phyloP scores from a whole-genome alignment of 2,888 invertebrate species.

The Meta bourneti region DNA sequence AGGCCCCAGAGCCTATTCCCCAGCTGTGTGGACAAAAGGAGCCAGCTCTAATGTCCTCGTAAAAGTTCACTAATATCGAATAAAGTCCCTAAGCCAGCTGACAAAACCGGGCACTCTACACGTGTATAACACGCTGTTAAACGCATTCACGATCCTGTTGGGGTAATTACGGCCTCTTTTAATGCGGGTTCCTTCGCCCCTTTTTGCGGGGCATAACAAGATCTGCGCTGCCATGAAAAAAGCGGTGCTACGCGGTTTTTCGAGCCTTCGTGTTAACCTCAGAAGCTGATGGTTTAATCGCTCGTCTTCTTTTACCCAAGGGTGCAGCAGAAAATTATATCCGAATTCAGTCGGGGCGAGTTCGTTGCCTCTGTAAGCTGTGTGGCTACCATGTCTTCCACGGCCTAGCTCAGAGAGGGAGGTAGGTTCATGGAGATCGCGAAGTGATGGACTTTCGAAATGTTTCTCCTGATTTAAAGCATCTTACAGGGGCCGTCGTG shows the following conservation, averaged over 20 bases:
- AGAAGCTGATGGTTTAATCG: slow-evolving; percentile 66
- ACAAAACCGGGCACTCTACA: slow-evolving; percentile 67
- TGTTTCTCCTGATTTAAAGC: no score
- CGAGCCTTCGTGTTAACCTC: slow-evolving; percentile 71
- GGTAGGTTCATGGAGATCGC: no score
- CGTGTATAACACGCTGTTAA: slow-evolving; percentile 75
- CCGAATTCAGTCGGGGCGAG: not conserved
- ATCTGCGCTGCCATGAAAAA: slow-evolving; percentile 16
- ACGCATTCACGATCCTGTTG: slow-evolving; percentile 59
- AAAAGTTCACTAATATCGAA: slow-evolving; percentile 69
- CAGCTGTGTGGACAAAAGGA: slow-evolving; percentile 73
- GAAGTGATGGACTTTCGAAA: no score
- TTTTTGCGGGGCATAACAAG: slow-evolving; percentile 17
- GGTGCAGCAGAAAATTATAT: not conserved
- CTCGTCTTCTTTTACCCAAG: not conserved
- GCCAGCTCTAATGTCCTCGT: slow-evolving; percentile 58
- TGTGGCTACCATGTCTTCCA: no score
- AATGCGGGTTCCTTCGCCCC: slow-evolving; percentile 47
- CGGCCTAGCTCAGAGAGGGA: no score
- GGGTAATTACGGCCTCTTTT: slow-evolving; percentile 69
- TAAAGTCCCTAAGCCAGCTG: slow-evolving; percentile 66
- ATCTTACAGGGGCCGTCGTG: no score
- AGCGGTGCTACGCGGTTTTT: slow-evolving; percentile 26
- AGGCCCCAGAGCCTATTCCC: not conserved
- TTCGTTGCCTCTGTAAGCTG: no score